A percentile compares a stretch with the other conserved stretches of the same genome.
phyloP scores from a whole-genome alignment of 2,797 vertebrate genomes.

The Spheniscus humboldti region DNA sequence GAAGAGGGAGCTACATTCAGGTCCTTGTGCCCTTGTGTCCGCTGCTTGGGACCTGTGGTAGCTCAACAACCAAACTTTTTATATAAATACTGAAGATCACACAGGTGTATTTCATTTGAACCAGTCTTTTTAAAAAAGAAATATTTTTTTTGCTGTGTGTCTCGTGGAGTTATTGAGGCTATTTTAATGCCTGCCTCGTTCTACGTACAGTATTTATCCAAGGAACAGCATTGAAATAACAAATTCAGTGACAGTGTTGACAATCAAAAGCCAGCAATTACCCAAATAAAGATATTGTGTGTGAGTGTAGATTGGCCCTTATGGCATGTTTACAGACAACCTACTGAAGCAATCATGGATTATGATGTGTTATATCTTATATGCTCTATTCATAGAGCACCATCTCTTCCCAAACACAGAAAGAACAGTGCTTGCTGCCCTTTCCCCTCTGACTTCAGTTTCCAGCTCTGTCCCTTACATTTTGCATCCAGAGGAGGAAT shows the following conservation, averaged over 20 bases:
- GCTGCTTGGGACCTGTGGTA: background rate
- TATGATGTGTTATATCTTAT: background rate
- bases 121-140: background rate
- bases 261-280: background rate
- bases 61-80: background rate
- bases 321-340: background rate
- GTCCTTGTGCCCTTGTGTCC: background rate
- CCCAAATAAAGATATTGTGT: background rate
- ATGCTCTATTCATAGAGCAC: background rate
- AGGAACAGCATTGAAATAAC: background rate
- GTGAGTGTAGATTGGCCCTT: background rate
- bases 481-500: background rate
- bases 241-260: background rate
- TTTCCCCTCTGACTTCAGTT: background rate
- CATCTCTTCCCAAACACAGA: background rate
- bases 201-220: background rate
- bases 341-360: background rate
- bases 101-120: background rate
- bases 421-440: background rate
- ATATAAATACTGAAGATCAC: background rate
- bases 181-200: background rate
- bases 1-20: background rate
- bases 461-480: background rate
- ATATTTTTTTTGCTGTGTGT: background rate
- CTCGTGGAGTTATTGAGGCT: background rate